A percentile compares a stretch with the other conserved stretches of the same genome.
Conservation (phyloP, 2,888 invertebrate species). For the Drymonia ruficornis region DNA sequence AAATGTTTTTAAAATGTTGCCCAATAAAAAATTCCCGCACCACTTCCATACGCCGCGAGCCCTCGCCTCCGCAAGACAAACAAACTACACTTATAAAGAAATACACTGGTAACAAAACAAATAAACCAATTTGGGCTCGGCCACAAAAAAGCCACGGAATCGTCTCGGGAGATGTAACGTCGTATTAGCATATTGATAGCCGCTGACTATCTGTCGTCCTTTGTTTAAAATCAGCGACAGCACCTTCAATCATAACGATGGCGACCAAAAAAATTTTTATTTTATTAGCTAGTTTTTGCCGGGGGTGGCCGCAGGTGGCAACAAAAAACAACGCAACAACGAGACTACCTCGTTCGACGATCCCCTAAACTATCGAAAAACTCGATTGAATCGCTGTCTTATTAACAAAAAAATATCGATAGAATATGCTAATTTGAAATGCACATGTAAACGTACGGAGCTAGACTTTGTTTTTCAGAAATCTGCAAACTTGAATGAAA, state of each 20-base stretch:
- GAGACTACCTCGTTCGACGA: slow-evolving; percentile 32
- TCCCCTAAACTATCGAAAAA: slow-evolving; percentile 31
- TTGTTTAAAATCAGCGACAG: slow-evolving; percentile 84
- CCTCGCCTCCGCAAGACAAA: slow-evolving; percentile 69
- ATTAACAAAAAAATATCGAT: slow-evolving; percentile 22
- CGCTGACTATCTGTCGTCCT: slow-evolving; percentile 72
- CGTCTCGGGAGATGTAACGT: slow-evolving; percentile 62
- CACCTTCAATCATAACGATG: slow-evolving; percentile 79
- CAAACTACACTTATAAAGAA: slow-evolving; percentile 71
- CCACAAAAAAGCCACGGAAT: slow-evolving; percentile 69
- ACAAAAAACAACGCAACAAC: slow-evolving; percentile 49
- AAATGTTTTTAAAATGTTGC: slow-evolving; percentile 38
- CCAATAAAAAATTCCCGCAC: slow-evolving; percentile 33
- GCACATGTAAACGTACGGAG: neutral
- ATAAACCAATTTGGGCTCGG: slow-evolving; percentile 77
- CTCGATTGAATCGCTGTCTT: slow-evolving; percentile 23
- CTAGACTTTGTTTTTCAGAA: neutral
- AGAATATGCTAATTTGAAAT: slow-evolving; percentile 20
- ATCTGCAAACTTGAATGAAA: neutral
- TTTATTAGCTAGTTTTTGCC: slow-evolving; percentile 70
- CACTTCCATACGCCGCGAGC: slow-evolving; percentile 58
- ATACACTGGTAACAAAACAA: slow-evolving; percentile 78
- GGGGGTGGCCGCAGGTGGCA: slow-evolving; percentile 67
- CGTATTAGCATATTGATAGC: slow-evolving; percentile 82
- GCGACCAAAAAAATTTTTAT: slow-evolving; percentile 66